Conservation (phyloP, 2,113 vertebrate species). For the Trichechus manatus region DNA sequence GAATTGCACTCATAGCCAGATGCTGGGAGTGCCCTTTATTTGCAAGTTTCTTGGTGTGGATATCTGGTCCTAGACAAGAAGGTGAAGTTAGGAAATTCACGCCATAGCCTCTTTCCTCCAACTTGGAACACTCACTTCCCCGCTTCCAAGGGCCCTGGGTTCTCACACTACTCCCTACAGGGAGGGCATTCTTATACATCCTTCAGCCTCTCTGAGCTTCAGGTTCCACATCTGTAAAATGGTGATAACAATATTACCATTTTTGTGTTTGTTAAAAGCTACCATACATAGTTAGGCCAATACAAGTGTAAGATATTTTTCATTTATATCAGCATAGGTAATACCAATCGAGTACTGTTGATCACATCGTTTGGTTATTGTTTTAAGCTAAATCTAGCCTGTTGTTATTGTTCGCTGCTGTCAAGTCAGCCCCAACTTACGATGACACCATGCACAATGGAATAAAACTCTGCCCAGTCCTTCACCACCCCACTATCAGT, state of each 20-base stretch:
- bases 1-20: constrained; percentile 35
- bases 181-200: neutral
- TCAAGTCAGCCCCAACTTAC: neutral
- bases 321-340: neutral
- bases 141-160: neutral
- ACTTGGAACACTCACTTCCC: too few relatives aligned
- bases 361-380: neutral
- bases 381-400: neutral
- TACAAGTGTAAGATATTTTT: neutral
- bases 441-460: neutral
- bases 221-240: neutral
- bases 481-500: neutral
- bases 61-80: neutral
- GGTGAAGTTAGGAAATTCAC: neutral
- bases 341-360: neutral
- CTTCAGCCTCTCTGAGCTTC: neutral
- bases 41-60: neutral
- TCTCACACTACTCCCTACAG: neutral
- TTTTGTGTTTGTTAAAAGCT: constrained; percentile 4
- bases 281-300: neutral
- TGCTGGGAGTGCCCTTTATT: constrained; percentile 49
- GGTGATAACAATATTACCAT: neutral
- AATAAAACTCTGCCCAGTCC: neutral
- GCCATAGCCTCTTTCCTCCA: neutral
- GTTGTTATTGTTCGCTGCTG: neutral